A percentile compares a stretch with the other conserved stretches of the same genome.
phyloP scores from a whole-genome alignment of 1,140 invertebrate genomes.

The Drosophila varians region DNA sequence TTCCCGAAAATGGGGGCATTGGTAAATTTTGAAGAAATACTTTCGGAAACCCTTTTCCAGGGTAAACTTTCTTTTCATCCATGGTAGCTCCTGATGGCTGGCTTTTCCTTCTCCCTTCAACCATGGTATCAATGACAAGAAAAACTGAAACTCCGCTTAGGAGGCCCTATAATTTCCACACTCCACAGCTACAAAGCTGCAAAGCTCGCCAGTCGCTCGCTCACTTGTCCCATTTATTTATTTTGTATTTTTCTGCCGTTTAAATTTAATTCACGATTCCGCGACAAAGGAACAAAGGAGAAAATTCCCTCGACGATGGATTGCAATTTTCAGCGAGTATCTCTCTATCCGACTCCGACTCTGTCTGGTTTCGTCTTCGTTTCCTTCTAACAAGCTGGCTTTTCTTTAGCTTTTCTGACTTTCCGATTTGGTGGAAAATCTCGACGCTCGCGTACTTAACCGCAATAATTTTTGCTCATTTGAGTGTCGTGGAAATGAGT shows the following conservation, averaged over 20 bases:
- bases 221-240: slow-evolving; percentile 82
- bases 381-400: slow-evolving; percentile 48
- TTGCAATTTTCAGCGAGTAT: slow-evolving; percentile 40
- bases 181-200: slow-evolving; percentile 16
- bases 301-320: slow-evolving; percentile 51
- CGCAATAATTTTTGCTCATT: slow-evolving; percentile 82
- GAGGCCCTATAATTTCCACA: slow-evolving; percentile 74
- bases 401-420: slow-evolving; percentile 74
- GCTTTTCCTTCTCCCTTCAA: slow-evolving; percentile 4
- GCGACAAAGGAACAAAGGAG: slow-evolving; percentile 43
- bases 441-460: slow-evolving; percentile 77
- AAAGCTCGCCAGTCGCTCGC: slow-evolving; percentile 32
- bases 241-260: slow-evolving; percentile 76
- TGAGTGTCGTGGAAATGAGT: slow-evolving; percentile 82
- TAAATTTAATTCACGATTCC: slow-evolving; percentile 80
- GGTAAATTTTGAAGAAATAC: not conserved
- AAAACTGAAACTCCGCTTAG: slow-evolving; percentile 37
- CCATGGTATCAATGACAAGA: slow-evolving; percentile 52
- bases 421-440: slow-evolving; percentile 73
- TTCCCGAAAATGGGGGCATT: too few relatives aligned
- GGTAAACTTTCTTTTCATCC: slow-evolving; percentile 12
- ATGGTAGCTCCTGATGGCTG: not conserved
- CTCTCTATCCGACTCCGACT: slow-evolving; percentile 12
- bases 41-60: not conserved
- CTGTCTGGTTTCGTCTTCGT: slow-evolving; percentile 10